These are phyloP conservation scores for Neocrepidodera transversa DNA, from an alignment of 2,888 invertebrate genomes.

Conservation along the genomic window DNA sequence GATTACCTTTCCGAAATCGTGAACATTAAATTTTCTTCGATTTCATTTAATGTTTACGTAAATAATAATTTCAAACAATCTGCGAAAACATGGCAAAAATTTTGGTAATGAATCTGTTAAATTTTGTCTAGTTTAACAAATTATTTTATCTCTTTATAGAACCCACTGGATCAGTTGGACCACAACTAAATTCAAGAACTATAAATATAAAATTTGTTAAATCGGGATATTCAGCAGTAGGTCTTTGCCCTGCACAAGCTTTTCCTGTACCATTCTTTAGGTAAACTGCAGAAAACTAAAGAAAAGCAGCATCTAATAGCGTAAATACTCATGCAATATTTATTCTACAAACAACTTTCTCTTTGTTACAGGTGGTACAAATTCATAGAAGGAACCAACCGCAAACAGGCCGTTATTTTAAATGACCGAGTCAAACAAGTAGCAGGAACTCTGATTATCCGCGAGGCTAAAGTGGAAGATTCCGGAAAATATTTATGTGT, in stretches of 20 bases:
- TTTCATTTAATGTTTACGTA: too few relatives aligned
- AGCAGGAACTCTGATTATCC: slow-evolving; percentile 91
- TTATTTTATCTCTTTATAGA: slow-evolving; percentile 59
- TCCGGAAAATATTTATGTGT: slow-evolving; percentile 94
- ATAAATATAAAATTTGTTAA: slow-evolving; percentile 61
- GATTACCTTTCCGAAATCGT: too few relatives aligned
- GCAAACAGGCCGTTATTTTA: slow-evolving; percentile 87
- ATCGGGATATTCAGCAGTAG: slow-evolving; percentile 60
- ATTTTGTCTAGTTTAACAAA: slow-evolving; percentile 2
- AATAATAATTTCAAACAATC: too few relatives aligned
- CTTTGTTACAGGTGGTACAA: slow-evolving; percentile 90
- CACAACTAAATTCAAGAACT: slow-evolving; percentile 67
- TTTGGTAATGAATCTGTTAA: too few relatives aligned
- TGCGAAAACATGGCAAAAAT: too few relatives aligned
- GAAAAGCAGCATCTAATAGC: background rate
- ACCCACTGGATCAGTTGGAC: slow-evolving; percentile 72
- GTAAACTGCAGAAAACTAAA: slow-evolving; percentile 60
- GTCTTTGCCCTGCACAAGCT: slow-evolving; percentile 77
- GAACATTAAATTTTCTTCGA: too few relatives aligned
- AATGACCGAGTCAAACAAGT: slow-evolving; percentile 91
- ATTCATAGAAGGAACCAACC: slow-evolving; percentile 85
- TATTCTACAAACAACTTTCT: background rate
- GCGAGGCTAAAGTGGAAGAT: slow-evolving; percentile 89
- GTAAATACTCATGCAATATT: background rate
- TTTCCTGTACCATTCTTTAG: slow-evolving; percentile 78